A percentile compares a stretch with the other conserved stretches of the same genome.
Conservation (phyloP, 2,797 vertebrate species). For the Notolabrus celidotus region DNA sequence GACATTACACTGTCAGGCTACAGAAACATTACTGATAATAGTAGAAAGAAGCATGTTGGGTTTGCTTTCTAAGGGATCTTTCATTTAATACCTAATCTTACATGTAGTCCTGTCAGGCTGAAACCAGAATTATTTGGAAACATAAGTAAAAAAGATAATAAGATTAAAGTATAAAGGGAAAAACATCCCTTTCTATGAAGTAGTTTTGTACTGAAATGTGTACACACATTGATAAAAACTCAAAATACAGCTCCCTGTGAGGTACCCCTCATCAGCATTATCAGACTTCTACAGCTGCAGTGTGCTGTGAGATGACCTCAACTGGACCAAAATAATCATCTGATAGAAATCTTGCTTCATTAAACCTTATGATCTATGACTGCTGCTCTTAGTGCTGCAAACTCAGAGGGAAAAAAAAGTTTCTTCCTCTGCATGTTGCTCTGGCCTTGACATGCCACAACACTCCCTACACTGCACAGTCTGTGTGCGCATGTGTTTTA, state of each 20-base stretch:
- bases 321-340: constrained; percentile 15
- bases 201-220: too few relatives aligned
- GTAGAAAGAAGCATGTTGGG: too few relatives aligned
- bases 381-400: constrained; percentile 22
- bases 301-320: constrained; percentile 35
- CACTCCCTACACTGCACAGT: constrained; percentile 45
- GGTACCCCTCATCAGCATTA: neutral
- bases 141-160: too few relatives aligned
- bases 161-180: too few relatives aligned
- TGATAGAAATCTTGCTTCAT: constrained; percentile 27
- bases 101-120: too few relatives aligned
- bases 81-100: too few relatives aligned
- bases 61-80: too few relatives aligned
- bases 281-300: neutral
- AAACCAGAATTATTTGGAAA: too few relatives aligned
- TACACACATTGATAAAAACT: too few relatives aligned
- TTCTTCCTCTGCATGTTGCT: constrained; percentile 64
- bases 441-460: constrained; percentile 83
- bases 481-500: constrained; percentile 16
- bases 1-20: too few relatives aligned
- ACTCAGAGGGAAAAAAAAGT: constrained; percentile 42
- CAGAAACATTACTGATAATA: too few relatives aligned
- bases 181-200: too few relatives aligned
- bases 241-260: neutral
- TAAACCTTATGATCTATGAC: constrained; percentile 35